Evolutionary conservation across 1,140 invertebrate species (phyloP), one percentile per base, ranked within the genome.

Genomic region (Coboldia fuscipes): DNA sequence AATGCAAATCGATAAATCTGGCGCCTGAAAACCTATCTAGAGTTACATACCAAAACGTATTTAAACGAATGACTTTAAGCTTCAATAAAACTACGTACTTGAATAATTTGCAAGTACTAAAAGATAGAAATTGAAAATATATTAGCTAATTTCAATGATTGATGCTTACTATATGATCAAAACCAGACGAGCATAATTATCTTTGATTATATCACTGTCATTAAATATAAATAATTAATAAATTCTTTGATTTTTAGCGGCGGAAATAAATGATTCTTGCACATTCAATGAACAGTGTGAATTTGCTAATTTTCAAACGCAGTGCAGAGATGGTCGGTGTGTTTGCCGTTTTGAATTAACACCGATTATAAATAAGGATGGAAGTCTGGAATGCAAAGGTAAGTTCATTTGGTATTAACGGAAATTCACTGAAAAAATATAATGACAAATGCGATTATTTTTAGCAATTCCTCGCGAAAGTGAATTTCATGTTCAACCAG

Each of bases 281-380:
- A 68, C 66, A 44, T 84, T 83, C 60, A 73, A 70, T 54, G 75
- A 79, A 45, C 78, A 84, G 60, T 83, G 80, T 56, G 77, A 82
- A 45, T 58, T 57, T 24, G 54, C 56, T 35, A 66, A 70, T 28
- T 58, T 58, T 30, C 67, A 75, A 54, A 81, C 77, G 6, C 74
- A 78, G 51, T 84, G 80, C 56, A 61, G 71, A 14, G 77, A 82
- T 44, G 68, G 70, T 9, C 56, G 70, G 4, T 84, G 80, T 50
- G 65, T 63, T 30, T 84, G 80, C 48, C 66, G 69, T 29, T 82
- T 75, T 57, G 76, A 83, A 46, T 72, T 72, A 63, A 60, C 68
- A 18, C 68, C 76, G 16, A 53, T 73, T 33, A 50, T 64, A 39
- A 66, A 68, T 39, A 56, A 66, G 23, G 71, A 79, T 39, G 76